Percentiles rank a stretch among this genome's conserved stretches.
These are phyloP conservation scores for Aurelia sp. DNA, from an alignment of 30 jellyfish, hydroid and myxozoan genomes.

Conservation along the genomic window DNA sequence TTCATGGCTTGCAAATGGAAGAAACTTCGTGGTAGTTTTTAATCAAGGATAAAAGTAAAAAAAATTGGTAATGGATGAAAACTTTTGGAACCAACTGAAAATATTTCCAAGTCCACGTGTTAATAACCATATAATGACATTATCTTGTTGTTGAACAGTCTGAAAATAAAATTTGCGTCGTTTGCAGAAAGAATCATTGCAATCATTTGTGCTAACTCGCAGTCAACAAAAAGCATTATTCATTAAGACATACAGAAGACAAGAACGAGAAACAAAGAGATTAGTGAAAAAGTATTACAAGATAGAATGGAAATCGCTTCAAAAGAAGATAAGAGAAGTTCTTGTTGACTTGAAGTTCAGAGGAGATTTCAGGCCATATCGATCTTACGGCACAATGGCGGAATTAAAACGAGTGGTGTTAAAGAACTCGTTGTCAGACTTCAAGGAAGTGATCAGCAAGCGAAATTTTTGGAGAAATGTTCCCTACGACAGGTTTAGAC, in stretches of 20 bases:
- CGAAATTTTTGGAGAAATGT: conserved; percentile 62
- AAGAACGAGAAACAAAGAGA: conserved; percentile 57
- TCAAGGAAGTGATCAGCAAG: conserved; percentile 44
- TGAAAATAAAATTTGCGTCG: no score
- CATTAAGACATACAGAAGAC: conserved; percentile 20
- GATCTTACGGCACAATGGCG: conserved; percentile 29
- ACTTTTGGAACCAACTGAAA: no score
- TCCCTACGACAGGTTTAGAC: conserved; percentile 65
- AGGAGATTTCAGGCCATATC: conserved; percentile 68
- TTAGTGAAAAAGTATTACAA: conserved; percentile 47
- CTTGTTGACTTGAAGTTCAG: conserved; percentile 72
- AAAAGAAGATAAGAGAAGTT: conserved; percentile 53
- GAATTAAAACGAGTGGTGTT: conserved; percentile 34
- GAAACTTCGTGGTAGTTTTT: no score
- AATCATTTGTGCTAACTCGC: conserved; percentile 28
- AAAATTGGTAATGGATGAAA: no score
- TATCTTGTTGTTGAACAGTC: no score
- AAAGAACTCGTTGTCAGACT: conserved; percentile 37
- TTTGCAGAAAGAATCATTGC: conserved; percentile 26
- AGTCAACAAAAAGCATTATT: conserved; percentile 40
- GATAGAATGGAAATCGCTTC: conserved; percentile 34
- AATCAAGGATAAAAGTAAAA: no score
- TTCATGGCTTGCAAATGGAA: no score
- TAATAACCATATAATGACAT: no score
- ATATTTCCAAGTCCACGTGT: no score